phyloP scores from a whole-genome alignment of 53 echinoderm and acorn worm species.

The Holothuria leucospilota region DNA sequence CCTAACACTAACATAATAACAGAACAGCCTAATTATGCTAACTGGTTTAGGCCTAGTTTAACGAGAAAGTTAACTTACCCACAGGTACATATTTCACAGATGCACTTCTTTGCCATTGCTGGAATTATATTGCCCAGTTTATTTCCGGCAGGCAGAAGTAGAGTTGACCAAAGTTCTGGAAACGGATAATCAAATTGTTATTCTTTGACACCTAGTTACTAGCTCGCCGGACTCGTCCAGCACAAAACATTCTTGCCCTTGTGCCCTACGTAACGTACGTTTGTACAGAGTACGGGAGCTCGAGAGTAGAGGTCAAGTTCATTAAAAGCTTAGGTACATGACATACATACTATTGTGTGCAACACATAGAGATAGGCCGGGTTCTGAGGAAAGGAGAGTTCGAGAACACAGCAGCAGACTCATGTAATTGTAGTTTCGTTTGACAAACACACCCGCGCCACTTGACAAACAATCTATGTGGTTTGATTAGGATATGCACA shows the following conservation, averaged over 20 bases:
- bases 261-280: too few relatives aligned
- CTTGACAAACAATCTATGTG: neutral
- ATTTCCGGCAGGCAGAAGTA: too few relatives aligned
- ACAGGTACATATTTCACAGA: constrained; percentile 97
- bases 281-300: neutral
- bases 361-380: too few relatives aligned
- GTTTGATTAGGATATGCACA: neutral
- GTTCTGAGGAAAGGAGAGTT: too few relatives aligned
- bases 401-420: neutral
- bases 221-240: too few relatives aligned
- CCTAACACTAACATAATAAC: too few relatives aligned
- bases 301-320: neutral
- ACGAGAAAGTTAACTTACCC: too few relatives aligned
- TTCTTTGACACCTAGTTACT: too few relatives aligned
- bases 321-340: neutral
- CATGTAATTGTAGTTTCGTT: neutral
- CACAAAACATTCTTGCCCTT: too few relatives aligned
- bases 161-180: neutral
- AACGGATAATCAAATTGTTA: too few relatives aligned
- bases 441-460: neutral
- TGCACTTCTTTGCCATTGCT: constrained; percentile 85
- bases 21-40: too few relatives aligned
- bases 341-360: neutral
- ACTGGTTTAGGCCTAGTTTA: too few relatives aligned
- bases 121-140: neutral